A percentile compares a stretch with the other conserved stretches of the same genome.
These are phyloP conservation scores for Sphinx pinastri DNA, from an alignment of 2,888 invertebrate species.

Conservation along the genomic window DNA sequence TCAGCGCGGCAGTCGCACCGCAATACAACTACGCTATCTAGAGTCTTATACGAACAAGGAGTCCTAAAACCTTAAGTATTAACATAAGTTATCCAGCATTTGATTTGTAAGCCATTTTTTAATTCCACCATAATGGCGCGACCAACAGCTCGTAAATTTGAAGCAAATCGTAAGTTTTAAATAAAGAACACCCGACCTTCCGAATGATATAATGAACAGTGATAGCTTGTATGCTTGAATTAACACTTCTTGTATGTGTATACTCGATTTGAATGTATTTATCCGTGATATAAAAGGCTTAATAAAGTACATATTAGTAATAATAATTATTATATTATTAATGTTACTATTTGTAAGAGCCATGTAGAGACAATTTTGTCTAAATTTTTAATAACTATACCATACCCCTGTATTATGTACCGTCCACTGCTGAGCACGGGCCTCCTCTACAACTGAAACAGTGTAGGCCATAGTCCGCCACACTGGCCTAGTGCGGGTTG, in stretches of 20 bases:
- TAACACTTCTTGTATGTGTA: slow-evolving; percentile 33
- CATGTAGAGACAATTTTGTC: too few relatives aligned
- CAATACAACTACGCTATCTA: not conserved
- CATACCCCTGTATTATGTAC: too few relatives aligned
- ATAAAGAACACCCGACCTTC: slow-evolving; percentile 12
- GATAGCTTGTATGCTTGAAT: slow-evolving; percentile 5
- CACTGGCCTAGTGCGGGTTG: too few relatives aligned
- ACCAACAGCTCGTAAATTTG: slow-evolving; percentile 18
- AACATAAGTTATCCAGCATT: not conserved
- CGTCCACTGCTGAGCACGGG: too few relatives aligned
- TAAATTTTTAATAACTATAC: too few relatives aligned
- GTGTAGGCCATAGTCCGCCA: too few relatives aligned
- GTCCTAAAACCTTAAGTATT: not conserved
- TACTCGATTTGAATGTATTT: not conserved
- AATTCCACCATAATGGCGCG: slow-evolving; percentile 12
- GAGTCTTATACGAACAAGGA: not conserved
- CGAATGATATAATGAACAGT: slow-evolving; percentile 12
- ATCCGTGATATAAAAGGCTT: not conserved
- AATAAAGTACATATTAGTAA: not conserved
- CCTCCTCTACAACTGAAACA: too few relatives aligned
- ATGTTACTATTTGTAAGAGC: too few relatives aligned
- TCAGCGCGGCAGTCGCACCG: too few relatives aligned
- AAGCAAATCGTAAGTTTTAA: slow-evolving; percentile 15
- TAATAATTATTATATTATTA: not conserved
- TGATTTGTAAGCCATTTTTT: slow-evolving; percentile 9